These are phyloP conservation scores for Cryptus viduatorius DNA, from an alignment of 2,888 invertebrate species.

Conservation along the genomic window DNA sequence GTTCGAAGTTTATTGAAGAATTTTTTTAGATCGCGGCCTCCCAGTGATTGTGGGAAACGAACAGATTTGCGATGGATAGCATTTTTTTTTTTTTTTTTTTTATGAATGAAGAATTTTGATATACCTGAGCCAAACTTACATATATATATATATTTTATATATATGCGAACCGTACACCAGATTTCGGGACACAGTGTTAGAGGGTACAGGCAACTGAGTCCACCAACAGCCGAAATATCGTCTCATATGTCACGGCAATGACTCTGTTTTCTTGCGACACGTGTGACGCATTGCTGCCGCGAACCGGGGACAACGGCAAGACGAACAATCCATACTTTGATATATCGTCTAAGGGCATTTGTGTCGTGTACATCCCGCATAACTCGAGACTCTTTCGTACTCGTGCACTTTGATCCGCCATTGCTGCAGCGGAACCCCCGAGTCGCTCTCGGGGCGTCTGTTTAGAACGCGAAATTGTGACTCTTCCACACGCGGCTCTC, in stretches of 20 bases:
- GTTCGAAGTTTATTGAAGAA: constrained; percentile 60
- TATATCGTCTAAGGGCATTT: neutral
- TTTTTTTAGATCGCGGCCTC: constrained; percentile 48
- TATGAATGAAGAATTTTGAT: constrained; percentile 48
- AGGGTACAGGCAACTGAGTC: neutral
- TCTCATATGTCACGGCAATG: constrained; percentile 83
- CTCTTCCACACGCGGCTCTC: constrained; percentile 7
- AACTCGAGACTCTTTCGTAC: constrained; percentile 3
- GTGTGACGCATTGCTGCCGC: constrained; percentile 76
- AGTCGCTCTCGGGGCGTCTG: constrained; percentile 1
- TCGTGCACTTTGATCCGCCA: constrained; percentile 42
- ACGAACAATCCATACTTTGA: neutral
- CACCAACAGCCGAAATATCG: constrained; percentile 74
- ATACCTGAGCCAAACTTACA: constrained; percentile 14
- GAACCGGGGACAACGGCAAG: constrained; percentile 30
- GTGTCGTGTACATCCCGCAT: neutral
- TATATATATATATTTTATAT: constrained; percentile 3
- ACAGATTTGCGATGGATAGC: constrained; percentile 11
- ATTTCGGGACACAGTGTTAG: neutral
- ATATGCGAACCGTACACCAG: too few species aligned
- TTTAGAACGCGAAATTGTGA: constrained; percentile 44
- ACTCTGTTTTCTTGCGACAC: constrained; percentile 83
- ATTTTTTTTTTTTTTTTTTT: neutral
- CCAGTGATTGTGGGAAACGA: constrained; percentile 17
- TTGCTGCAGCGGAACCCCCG: constrained; percentile 6